Conservation (phyloP, 1,140 invertebrate genomes). For the Hetaerina americana region DNA sequence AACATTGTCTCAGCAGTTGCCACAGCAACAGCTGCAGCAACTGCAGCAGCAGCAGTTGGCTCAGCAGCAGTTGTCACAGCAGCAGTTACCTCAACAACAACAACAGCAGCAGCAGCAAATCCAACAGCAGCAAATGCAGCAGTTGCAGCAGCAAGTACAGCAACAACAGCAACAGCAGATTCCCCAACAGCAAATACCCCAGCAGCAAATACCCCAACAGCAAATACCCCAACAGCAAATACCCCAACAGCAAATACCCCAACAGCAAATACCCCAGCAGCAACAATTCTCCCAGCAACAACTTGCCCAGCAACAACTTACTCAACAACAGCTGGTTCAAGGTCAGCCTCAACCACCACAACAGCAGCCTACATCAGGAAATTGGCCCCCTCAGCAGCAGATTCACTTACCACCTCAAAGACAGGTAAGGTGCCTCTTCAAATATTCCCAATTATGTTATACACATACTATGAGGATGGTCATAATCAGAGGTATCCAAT, state of each 20-base stretch:
- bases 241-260: slow-evolving; percentile 17
- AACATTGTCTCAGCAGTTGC: slow-evolving; percentile 19
- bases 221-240: slow-evolving; percentile 34
- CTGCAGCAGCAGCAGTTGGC: slow-evolving; percentile 8
- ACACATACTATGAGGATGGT: too few relatives aligned
- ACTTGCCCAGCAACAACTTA: slow-evolving; percentile 13
- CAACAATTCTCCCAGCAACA: slow-evolving; percentile 8
- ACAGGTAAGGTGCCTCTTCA: too few relatives aligned
- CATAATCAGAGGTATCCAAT: too few relatives aligned
- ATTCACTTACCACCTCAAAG: slow-evolving; percentile 11
- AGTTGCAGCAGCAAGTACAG: slow-evolving; percentile 16
- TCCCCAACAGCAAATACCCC: slow-evolving; percentile 13
- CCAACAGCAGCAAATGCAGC: slow-evolving; percentile 10
- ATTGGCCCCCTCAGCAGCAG: slow-evolving; percentile 3
- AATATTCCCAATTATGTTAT: too few relatives aligned
- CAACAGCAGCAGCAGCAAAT: slow-evolving; percentile 30
- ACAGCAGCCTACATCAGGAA: slow-evolving; percentile 8
- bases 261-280: slow-evolving; percentile 7
- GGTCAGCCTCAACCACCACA: neutral
- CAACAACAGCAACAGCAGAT: slow-evolving; percentile 20
- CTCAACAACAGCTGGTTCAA: slow-evolving; percentile 8
- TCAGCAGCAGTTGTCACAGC: slow-evolving; percentile 18
- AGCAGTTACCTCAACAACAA: slow-evolving; percentile 18
- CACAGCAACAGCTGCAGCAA: slow-evolving; percentile 14
- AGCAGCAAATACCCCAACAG: too few relatives aligned